phyloP scores from a whole-genome alignment of 2,113 vertebrate species.

The Sorex araneus region DNA sequence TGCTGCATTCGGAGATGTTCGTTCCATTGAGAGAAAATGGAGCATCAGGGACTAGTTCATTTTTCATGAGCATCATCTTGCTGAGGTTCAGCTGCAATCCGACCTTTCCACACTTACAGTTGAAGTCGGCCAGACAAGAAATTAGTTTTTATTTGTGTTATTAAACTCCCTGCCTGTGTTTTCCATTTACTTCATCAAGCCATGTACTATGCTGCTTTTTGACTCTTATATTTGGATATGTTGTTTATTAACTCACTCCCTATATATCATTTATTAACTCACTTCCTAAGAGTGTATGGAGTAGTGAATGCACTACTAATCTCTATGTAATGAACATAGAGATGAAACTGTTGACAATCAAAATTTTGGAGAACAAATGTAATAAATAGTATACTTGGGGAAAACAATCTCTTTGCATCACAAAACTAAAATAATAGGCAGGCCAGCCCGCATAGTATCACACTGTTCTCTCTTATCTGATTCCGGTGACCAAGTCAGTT shows the following conservation, averaged over 20 bases:
- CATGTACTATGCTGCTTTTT: not conserved
- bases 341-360: not conserved
- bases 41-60: too few relatives aligned
- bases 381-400: not conserved
- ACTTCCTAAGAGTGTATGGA: not conserved
- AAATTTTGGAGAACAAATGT: not conserved
- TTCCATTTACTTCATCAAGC: not conserved
- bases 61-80: too few relatives aligned
- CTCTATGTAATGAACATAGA: not conserved
- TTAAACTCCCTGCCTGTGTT: not conserved
- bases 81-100: too few relatives aligned
- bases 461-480: not conserved
- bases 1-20: too few relatives aligned
- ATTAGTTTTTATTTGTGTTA: not conserved
- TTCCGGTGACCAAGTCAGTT: not conserved
- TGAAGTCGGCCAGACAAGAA: too few relatives aligned
- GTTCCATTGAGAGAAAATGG: too few relatives aligned
- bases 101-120: too few relatives aligned
- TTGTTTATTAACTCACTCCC: too few relatives aligned
- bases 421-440: not conserved
- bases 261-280: too few relatives aligned
- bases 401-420: not conserved
- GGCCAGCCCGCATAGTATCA: not conserved
- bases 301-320: not conserved
- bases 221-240: not conserved